A percentile compares a stretch with the other conserved stretches of the same genome.
These are phyloP conservation scores for Melipona quadrifasciata DNA, from an alignment of 1,140 invertebrate species.

Conservation along the genomic window DNA sequence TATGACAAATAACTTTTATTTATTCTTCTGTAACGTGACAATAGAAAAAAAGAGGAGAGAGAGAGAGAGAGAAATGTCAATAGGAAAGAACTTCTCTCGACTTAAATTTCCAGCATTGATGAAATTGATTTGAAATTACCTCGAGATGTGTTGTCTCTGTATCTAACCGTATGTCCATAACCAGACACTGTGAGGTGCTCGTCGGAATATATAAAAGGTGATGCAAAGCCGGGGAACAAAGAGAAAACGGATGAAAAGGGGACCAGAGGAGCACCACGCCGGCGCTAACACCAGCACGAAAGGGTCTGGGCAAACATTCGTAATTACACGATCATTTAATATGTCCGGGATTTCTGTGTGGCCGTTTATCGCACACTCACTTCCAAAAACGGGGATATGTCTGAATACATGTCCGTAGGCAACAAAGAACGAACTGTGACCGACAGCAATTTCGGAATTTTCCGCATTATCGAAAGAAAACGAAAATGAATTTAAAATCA, in stretches of 20 bases:
- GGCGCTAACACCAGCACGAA: neutral
- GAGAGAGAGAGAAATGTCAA: neutral
- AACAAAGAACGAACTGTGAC: slow-evolving; percentile 16
- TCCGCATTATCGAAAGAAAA: neutral
- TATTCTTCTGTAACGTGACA: neutral
- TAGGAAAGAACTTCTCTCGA: slow-evolving; percentile 64
- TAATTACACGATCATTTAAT: slow-evolving; percentile 48
- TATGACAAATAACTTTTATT: too few relatives aligned
- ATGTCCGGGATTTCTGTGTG: slow-evolving; percentile 15
- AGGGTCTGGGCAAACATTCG: slow-evolving; percentile 37
- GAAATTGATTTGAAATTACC: slow-evolving; percentile 72
- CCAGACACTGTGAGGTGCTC: slow-evolving; percentile 7
- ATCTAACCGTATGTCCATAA: slow-evolving; percentile 43
- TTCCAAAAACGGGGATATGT: neutral
- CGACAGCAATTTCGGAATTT: slow-evolving; percentile 26
- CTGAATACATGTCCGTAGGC: neutral
- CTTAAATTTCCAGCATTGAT: slow-evolving; percentile 73
- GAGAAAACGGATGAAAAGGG: neutral
- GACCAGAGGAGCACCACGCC: neutral
- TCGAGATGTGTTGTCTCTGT: slow-evolving; percentile 61
- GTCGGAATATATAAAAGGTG: slow-evolving; percentile 11
- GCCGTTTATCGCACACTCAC: neutral
- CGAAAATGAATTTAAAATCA: slow-evolving; percentile 25
- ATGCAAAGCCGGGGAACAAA: neutral
- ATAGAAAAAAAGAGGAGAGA: neutral